Percentiles rank a stretch among this genome's conserved stretches.
Conservation (phyloP, 2,888 invertebrate genomes). For the Aphodius granarius region DNA sequence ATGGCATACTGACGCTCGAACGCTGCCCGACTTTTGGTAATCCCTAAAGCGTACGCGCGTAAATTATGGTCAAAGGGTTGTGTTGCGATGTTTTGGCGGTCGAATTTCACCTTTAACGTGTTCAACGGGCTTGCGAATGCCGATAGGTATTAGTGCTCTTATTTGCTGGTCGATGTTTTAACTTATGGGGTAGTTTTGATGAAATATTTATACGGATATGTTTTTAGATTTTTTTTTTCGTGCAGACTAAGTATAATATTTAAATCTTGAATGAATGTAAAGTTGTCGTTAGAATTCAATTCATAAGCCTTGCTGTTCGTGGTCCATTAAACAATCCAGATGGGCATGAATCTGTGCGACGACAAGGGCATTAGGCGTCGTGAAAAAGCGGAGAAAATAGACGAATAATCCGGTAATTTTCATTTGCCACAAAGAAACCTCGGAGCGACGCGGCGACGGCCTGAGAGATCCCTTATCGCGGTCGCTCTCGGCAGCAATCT, state of each 20-base stretch:
- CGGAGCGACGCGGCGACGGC: background rate
- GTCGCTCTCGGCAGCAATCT: background rate
- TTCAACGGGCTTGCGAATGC: background rate
- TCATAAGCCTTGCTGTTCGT: background rate
- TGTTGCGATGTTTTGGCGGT: background rate
- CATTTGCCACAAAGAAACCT: background rate
- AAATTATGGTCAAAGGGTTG: background rate
- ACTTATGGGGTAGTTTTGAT: no score
- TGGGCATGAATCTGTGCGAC: constrained; percentile 3
- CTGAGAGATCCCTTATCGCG: background rate
- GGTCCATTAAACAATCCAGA: constrained; percentile 1
- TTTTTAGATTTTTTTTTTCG: no score
- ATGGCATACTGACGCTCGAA: background rate
- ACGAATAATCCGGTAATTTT: constrained; percentile 13
- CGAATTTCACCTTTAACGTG: background rate
- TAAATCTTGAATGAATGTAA: background rate
- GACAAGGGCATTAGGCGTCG: constrained; percentile 3
- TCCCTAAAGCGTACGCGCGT: background rate
- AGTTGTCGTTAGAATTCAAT: background rate
- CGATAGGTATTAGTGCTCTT: background rate
- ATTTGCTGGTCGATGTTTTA: no score
- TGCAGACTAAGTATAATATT: no score
- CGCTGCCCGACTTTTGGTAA: background rate
- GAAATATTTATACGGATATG: no score
- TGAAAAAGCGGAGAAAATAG: constrained; percentile 3